A percentile compares a stretch with the other conserved stretches of the same genome.
Conservation (phyloP, 2,888 invertebrate species). For the Dioctria linearis region DNA sequence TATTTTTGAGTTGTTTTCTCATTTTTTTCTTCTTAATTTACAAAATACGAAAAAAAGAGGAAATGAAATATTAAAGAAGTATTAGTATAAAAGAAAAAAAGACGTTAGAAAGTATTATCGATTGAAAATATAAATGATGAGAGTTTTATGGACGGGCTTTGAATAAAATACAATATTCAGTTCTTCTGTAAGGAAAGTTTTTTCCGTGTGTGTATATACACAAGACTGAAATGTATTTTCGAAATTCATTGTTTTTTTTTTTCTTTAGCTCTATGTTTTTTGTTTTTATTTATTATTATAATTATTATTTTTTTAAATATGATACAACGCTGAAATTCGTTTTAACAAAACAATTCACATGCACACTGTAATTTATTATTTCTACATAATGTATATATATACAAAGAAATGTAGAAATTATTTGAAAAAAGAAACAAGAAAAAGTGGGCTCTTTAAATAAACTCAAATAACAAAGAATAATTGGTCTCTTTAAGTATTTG, state of each 20-base stretch:
- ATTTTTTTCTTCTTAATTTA: background rate
- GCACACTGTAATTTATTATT: background rate
- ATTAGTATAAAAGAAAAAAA: no score
- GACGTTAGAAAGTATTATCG: no score
- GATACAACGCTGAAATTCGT: background rate
- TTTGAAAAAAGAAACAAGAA: background rate
- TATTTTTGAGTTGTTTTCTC: constrained; percentile 49
- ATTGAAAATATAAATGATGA: constrained; percentile 30
- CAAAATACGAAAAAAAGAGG: background rate
- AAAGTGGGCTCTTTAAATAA: constrained; percentile 18
- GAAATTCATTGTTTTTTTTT: constrained; percentile 11
- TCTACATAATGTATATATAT: background rate
- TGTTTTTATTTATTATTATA: constrained; percentile 2
- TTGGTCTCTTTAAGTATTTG: background rate
- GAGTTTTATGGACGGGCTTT: constrained; percentile 44
- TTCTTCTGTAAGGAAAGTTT: background rate
- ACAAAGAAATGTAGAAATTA: background rate
- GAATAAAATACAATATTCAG: constrained; percentile 16
- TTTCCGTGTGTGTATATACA: background rate
- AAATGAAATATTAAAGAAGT: background rate
- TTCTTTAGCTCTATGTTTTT: background rate
- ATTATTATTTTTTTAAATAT: background rate
- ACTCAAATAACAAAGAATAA: background rate
- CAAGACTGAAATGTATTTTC: constrained; percentile 31
- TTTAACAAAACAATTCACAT: constrained; percentile 10